Evolutionary conservation across 2,113 vertebrate species (phyloP), one percentile per base, ranked within the genome.

Genomic region (Phaetusa simplex): DNA sequence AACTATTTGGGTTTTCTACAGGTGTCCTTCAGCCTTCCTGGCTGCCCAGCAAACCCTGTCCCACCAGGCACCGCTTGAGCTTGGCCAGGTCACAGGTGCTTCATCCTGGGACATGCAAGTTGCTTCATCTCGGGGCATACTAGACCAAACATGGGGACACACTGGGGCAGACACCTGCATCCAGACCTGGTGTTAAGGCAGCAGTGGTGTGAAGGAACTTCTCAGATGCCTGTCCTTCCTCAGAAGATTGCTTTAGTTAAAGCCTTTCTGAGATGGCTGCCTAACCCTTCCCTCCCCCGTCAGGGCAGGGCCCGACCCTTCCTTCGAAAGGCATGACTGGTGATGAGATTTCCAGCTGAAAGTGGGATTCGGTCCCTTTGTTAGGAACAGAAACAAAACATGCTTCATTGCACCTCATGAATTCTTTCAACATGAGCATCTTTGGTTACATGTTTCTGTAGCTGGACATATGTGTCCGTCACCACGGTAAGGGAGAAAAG

Each of bases 321-420:
- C 52, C 77, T 93, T 80, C 6, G 0, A 82, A 82, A 82, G 47
- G 16, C 43, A 24, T 72, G 2, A 0, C 42, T 77, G 30, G 5
- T 86, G 66, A 85, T 90, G 78, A 62, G 71, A 82, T 90, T 82
- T 91, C 73, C 89, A 93, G 53, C 50, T 88, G 82, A 26, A 93
- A 91, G 45, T 26, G n/a, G 36, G 82, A 70, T 50, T 80, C 2
- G 0, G 23, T 36, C 11, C 20, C 66, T 91, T 89, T 95, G 62
- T 88, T 34, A 70, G 58, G n/a, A 82, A 32, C 26, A 82, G 70
- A 90, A 94, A 73, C 1, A 2, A 72, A 91, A 77, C 24, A 62
- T 42, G 55, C 64, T 71, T 88, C 85, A 16, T 43, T 92, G 79
- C 71, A 80, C 64, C 45, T 86, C 56, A 2, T 47, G 72, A 88